A percentile compares a stretch with the other conserved stretches of the same genome.
phyloP scores from a whole-genome alignment of 2,888 invertebrate genomes.

The Troides oblongomaculatus region DNA sequence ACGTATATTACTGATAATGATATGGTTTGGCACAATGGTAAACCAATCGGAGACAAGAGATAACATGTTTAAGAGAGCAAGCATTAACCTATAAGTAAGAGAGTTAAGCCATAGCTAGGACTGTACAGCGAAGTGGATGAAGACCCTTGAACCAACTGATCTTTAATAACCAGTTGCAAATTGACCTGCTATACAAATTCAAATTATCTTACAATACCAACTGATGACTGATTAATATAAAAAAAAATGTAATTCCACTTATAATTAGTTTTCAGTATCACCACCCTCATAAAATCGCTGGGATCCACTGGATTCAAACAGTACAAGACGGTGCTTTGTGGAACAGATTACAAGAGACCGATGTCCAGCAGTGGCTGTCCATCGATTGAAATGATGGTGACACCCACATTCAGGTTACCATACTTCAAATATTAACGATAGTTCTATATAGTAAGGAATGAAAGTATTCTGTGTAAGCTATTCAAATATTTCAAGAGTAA shows the following conservation, averaged over 20 bases:
- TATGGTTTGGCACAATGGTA: constrained; percentile 63
- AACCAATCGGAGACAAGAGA: constrained; percentile 31
- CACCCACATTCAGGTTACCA: constrained; percentile 21
- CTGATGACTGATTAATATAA: not conserved
- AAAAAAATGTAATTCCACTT: constrained; percentile 1
- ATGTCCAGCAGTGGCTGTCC: too few relatives aligned
- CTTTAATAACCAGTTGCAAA: too few relatives aligned
- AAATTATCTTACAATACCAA: too few relatives aligned
- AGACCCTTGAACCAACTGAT: too few relatives aligned
- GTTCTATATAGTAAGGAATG: not conserved
- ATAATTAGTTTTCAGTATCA: constrained; percentile 23
- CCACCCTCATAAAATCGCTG: not conserved
- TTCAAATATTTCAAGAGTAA: too few relatives aligned
- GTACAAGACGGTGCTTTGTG: too few relatives aligned
- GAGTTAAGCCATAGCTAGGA: constrained; percentile 20
- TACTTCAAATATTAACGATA: not conserved
- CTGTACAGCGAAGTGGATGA: not conserved
- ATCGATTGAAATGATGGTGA: too few relatives aligned
- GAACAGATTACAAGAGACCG: too few relatives aligned
- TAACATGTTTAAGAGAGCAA: constrained; percentile 25
- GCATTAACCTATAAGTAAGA: constrained; percentile 25
- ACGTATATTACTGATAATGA: constrained; percentile 70
- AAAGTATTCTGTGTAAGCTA: not conserved
- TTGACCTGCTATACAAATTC: too few relatives aligned
- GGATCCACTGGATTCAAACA: too few relatives aligned